Evolutionary conservation across 2,113 vertebrate species (phyloP), one percentile per base, ranked within the genome.

Genomic region (Embiotoca jacksoni): DNA sequence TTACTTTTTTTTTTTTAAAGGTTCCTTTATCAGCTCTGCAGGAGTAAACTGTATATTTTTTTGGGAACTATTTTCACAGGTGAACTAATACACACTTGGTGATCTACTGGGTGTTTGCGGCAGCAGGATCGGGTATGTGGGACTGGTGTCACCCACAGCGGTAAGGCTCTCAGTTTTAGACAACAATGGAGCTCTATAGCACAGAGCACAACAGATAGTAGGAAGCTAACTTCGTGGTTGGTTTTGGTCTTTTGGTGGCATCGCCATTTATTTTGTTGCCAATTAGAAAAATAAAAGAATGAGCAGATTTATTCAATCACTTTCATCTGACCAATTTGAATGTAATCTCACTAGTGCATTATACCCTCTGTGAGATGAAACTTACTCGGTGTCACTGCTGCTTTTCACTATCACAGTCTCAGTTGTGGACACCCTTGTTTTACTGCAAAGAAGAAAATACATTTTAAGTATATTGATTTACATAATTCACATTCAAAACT

Each of bases 381-480:
- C 90, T 78, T 57, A 89, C 89, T 31, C 6, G 4, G 1, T 53
- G 39, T 81, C 67, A n/a, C 16, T 2, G 77, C 33, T 84, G 78
- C 37, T 68, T 72, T 71, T 78, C 31, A 83, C 44, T 0, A 1
- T 64, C 72, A 87, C 80, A 57, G 72, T 81, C 72, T 86, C 58
- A 55, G 81, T 85, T 10, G 33, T 76, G 46, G 62, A 46, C 36
- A 83, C 6, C 10, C 60, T 66, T 33, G 33, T 79, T 62, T 58
- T 83, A 31, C 86, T 90, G 75, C 60, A 68, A 76, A 78, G 7
- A 65, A 41, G 6, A 69, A 37, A 52, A 75, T 0, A 55, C 6
- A n/a, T 8, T 0, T 49, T 70, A 64, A 78, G 52, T 3, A 32
- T 1, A 7, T n/a, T 10, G 1, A 35, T 52, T 0, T 13, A 41